Evolutionary conservation across 2,888 invertebrate species (phyloP).

Genomic region (Selenia dentaria): DNA sequence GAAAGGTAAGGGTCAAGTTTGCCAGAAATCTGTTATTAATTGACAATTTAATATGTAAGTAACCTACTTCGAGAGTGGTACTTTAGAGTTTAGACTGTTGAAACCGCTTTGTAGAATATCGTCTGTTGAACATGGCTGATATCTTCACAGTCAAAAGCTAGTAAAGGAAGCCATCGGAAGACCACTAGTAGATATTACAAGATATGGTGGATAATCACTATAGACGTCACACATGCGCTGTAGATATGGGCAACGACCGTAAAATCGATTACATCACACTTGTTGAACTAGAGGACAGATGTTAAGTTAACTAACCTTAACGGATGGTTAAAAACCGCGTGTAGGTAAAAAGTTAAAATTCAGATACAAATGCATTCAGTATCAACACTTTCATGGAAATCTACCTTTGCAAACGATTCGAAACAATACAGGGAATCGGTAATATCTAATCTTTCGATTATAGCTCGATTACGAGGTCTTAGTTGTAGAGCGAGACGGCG

Average conservation of each 20-base stretch:
- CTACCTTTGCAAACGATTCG: slow-evolving; percentile 14
- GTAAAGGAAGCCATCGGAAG: neutral
- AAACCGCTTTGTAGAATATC: no score
- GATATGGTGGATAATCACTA: neutral
- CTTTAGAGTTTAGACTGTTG: no score
- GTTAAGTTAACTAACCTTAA: neutral
- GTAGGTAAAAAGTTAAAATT: neutral
- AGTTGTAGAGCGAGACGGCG: slow-evolving; percentile 37
- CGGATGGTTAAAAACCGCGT: neutral
- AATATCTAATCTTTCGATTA: slow-evolving; percentile 34
- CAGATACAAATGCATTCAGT: neutral
- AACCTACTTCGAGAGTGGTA: no score
- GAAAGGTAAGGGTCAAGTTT: no score
- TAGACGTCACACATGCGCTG: neutral
- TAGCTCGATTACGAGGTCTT: slow-evolving; percentile 15
- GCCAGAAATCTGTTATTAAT: no score
- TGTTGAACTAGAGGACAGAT: slow-evolving; percentile 14
- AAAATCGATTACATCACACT: slow-evolving; percentile 20
- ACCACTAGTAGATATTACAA: neutral
- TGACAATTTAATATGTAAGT: no score
- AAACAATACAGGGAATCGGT: slow-evolving; percentile 11
- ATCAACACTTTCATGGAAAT: slow-evolving; percentile 4
- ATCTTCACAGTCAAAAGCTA: no score
- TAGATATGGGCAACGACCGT: slow-evolving; percentile 20
- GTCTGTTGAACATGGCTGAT: no score